Conservation (phyloP, 2,888 invertebrate species). For the Caenorhabditis auriculariae region DNA sequence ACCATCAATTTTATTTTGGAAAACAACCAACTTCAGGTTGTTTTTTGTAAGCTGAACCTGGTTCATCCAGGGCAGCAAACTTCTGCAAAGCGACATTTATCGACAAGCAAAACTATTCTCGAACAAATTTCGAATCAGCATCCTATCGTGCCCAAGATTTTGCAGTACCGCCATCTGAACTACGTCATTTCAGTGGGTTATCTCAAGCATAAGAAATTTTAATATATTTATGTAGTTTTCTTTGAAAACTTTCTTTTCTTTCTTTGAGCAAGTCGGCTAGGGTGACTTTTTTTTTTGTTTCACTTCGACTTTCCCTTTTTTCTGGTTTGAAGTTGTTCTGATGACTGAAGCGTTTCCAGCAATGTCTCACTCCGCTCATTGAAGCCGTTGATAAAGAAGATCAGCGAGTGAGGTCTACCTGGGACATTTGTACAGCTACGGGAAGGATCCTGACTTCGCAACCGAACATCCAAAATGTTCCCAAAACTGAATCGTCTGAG, state of each 20-base stretch:
- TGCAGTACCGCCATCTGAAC: conserved; percentile 33
- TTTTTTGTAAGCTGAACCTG: conserved; percentile 31
- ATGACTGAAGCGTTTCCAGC: conserved; percentile 5
- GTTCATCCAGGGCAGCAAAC: conserved; percentile 25
- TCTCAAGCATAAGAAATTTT: background rate
- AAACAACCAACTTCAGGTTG: no score
- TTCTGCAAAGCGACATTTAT: conserved; percentile 19
- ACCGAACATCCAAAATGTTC: conserved; percentile 82
- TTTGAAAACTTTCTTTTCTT: background rate
- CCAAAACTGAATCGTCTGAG: conserved; percentile 71
- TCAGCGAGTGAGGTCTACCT: conserved; percentile 14
- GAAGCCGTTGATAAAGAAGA: conserved; percentile 1
- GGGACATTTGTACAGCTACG: conserved; percentile 28
- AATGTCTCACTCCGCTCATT: conserved; percentile 11
- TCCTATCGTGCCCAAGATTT: conserved; percentile 31
- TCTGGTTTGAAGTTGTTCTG: no score
- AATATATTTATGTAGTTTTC: background rate
- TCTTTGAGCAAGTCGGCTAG: conserved; percentile 4
- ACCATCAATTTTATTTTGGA: no score
- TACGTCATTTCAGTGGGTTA: conserved; percentile 27
- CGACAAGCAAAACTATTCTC: conserved; percentile 34
- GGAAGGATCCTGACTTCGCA: conserved; percentile 86
- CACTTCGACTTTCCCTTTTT: no score
- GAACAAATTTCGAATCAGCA: conserved; percentile 25
- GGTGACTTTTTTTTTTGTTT: no score